Percentiles rank a stretch among this genome's conserved stretches.
These are phyloP conservation scores for Corydoras sp. DNA, from an alignment of 2,113 vertebrate species.

Conservation along the genomic window DNA sequence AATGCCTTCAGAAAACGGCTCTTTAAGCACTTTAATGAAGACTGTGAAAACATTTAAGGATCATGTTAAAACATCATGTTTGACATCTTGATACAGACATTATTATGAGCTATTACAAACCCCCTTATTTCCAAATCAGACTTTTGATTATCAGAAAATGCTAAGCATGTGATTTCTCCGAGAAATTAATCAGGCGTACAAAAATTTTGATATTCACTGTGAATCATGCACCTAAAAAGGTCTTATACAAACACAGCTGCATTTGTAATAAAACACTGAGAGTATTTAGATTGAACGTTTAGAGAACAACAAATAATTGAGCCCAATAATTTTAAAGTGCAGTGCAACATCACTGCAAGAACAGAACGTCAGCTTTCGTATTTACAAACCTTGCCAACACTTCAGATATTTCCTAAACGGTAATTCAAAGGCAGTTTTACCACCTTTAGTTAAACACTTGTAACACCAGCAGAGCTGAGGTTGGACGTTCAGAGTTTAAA, in stretches of 20 bases:
- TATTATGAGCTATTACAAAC: not conserved
- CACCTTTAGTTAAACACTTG: too few species aligned
- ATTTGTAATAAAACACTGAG: not conserved
- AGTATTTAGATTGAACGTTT: not conserved
- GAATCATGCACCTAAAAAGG: not conserved
- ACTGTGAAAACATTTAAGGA: not conserved
- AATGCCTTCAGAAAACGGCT: not conserved
- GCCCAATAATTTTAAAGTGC: not conserved
- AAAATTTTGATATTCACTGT: not conserved
- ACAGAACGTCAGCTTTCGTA: not conserved
- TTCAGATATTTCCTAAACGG: too few species aligned
- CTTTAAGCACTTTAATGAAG: not conserved
- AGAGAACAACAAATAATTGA: not conserved
- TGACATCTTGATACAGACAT: not conserved
- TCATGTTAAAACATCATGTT: slow-evolving; percentile 1
- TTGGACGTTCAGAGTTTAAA: too few species aligned
- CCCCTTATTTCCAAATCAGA: not conserved
- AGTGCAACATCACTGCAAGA: not conserved
- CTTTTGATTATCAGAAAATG: not conserved
- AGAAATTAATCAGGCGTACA: not conserved
- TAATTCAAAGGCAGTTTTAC: too few species aligned
- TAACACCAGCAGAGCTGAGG: too few species aligned
- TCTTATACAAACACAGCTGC: not conserved
- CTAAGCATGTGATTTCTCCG: not conserved
- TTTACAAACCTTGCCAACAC: slow-evolving; percentile 19